Evolutionary conservation across 2,113 vertebrate genomes (phyloP), one percentile per base, ranked within the genome.

Genomic region (Tringa solitaria): DNA sequence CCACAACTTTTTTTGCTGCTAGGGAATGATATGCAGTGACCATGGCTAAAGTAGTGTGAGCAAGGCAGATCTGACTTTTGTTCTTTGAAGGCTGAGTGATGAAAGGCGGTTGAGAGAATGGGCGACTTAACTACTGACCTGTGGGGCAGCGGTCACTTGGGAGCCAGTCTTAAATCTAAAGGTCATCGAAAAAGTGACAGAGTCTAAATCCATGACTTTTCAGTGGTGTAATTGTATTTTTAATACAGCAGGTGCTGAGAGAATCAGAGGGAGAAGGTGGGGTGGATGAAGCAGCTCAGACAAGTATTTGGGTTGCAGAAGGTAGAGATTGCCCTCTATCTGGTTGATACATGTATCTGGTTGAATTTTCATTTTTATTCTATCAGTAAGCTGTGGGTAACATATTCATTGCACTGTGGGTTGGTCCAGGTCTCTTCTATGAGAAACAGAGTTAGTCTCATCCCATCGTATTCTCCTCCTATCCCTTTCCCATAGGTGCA

Each of bases 91-190:
- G 81, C 81, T 95, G 73, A 27, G 43, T 73, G 93, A 96, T 96
- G 94, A 98, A 98, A 97, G 76, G 70, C 72, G 18, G 15, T 67
- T 89, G 73, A 93, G 79, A 98, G 97, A 98, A 98, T 97, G 97
- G 94, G 95, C 50, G 97, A 99, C 99, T 99, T 99, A 99, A 99
- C 99, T 99, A 98, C 95, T 99, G 98, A 98, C 98, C 98, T 91
- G 14, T 33, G 64, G 97, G 98, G 90, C 98, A 98, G 77, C 97
- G 99, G 98, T 98, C 97, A 97, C 41, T 91, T 94, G 73, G 93
- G 84, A 98, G 97, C 97, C 97, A 97, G 82, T 93, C 89, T 97
- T 95, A 90, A 95, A 97, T 95, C 87, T 96, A 93, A 98, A 98
- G 96, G 92, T 94, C 95, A 96, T 86, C 20, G 27, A 96, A 91